Base-by-base conservation (phyloP, 2,797 vertebrate species). In the Tadarida brasiliensis region DNA sequence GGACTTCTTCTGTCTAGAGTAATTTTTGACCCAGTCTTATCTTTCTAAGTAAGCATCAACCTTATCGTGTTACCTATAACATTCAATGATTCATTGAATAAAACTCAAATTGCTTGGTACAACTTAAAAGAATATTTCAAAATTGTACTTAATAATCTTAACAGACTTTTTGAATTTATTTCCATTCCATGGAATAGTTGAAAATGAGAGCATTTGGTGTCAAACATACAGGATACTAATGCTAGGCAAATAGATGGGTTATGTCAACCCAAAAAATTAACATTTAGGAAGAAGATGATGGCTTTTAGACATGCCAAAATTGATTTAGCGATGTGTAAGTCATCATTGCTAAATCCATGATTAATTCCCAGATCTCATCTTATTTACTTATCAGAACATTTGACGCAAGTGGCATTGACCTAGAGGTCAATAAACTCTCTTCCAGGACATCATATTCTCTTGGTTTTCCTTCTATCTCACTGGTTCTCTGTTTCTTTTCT, bases 51-150 rank as follows among this genome's bases (percentile, higher is more conserved):
- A 88, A n/a, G n/a, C 33, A 82, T 39, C 59, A 81, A 57, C 12
- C 33, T 87, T 86, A 85, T 77, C 51, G 59, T n/a, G 49, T 94
- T 92, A 83, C 22, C 26, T 91, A 5, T 68, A 78, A 73, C 30
- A n/a, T 87, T 81, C 20, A 71, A 28, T 14, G 22, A 11, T 74
- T 93, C 71, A 57, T 11, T 88, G 16, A 87, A 74, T 82, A 88
- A 92, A 95, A 86, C 30, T 88, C 56, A 71, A 92, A 96, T 54
- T 89, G 59, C n/a, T 91, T 77, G 54, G 28, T 71, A 77, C 26
- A 70, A 89, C 65, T 93, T 71, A 56, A 80, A 95, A 90, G 12
- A 93, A 56, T 88, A 49, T 71, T 91, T n/a, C 28, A 76, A 83
- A 92, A 87, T 28, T 78, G 33, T 85, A 78, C 19, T 90, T 44